Conservation (phyloP, 2,888 invertebrate genomes). For the Caenorhabditis imperialis region DNA sequence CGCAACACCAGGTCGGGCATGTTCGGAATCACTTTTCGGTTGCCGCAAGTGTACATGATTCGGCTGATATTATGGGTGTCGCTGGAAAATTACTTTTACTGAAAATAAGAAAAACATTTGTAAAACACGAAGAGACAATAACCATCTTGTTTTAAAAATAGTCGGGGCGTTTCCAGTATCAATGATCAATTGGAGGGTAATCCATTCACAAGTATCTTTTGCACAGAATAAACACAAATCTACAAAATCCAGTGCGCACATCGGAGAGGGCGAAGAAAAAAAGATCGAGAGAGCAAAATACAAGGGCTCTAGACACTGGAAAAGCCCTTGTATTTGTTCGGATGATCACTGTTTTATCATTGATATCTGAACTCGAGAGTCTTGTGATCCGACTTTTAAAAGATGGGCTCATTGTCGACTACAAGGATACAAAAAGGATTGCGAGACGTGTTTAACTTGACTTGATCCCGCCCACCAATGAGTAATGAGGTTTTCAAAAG, state of each 20-base stretch:
- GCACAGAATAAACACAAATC: slow-evolving; percentile 32
- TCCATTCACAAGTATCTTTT: slow-evolving; percentile 52
- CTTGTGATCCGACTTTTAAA: too few relatives aligned
- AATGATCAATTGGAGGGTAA: slow-evolving; percentile 32
- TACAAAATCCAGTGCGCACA: slow-evolving; percentile 6
- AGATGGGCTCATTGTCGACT: too few relatives aligned
- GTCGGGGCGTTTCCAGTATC: not conserved
- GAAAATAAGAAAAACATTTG: not conserved
- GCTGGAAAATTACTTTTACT: not conserved
- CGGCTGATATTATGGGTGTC: not conserved
- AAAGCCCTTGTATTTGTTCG: slow-evolving; percentile 25
- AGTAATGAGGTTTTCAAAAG: too few relatives aligned
- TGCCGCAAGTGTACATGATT: slow-evolving; percentile 50
- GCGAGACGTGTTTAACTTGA: too few relatives aligned
- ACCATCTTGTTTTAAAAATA: not conserved
- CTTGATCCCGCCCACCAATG: too few relatives aligned
- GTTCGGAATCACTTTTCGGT: slow-evolving; percentile 62
- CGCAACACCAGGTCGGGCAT: slow-evolving; percentile 64
- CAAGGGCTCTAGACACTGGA: slow-evolving; percentile 15
- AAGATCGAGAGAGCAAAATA: slow-evolving; percentile 29
- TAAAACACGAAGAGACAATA: not conserved
- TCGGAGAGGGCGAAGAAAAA: not conserved
- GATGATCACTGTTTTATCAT: slow-evolving; percentile 8
- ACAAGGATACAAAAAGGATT: too few relatives aligned
- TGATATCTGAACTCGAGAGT: not conserved